phyloP scores from a whole-genome alignment of 2,797 vertebrate species.

The Clamator glandarius region DNA sequence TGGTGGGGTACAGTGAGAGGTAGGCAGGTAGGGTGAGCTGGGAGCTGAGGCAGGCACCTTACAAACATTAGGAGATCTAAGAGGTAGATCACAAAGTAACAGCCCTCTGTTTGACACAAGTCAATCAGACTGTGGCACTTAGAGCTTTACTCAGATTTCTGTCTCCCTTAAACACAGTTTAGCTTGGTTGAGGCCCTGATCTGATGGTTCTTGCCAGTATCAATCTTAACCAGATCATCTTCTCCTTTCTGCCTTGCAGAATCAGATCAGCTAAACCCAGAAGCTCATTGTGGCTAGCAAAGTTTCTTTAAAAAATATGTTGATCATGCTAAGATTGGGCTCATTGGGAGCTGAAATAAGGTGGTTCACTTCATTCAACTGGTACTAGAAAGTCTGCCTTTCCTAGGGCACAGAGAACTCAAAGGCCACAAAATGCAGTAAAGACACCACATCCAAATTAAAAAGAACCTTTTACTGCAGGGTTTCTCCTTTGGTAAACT shows the following conservation, averaged over 20 bases:
- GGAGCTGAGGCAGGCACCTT: accelerated
- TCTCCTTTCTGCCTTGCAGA: neutral
- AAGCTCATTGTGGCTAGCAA: neutral
- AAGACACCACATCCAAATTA: neutral
- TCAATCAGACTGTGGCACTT: neutral
- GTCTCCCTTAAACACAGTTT: neutral
- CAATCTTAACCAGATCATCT: neutral
- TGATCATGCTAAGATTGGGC: neutral
- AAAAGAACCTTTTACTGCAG: neutral
- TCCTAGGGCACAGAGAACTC: neutral
- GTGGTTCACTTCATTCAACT: neutral
- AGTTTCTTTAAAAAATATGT: neutral
- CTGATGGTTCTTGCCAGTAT: neutral
- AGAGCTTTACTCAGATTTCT: neutral
- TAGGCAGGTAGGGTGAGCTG: neutral
- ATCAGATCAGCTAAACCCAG: neutral
- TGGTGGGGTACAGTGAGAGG: neutral
- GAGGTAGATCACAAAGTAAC: accelerated
- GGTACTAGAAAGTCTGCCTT: neutral
- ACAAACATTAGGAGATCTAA: neutral
- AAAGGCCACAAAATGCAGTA: neutral
- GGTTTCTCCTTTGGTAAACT: neutral
- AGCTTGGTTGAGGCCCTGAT: neutral
- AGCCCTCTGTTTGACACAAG: neutral
- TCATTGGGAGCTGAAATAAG: neutral